Percentiles rank a stretch among this genome's conserved stretches.
Evolutionary conservation across 2,113 vertebrate genomes (phyloP).

Genomic region (Peromyscus leucopus): DNA sequence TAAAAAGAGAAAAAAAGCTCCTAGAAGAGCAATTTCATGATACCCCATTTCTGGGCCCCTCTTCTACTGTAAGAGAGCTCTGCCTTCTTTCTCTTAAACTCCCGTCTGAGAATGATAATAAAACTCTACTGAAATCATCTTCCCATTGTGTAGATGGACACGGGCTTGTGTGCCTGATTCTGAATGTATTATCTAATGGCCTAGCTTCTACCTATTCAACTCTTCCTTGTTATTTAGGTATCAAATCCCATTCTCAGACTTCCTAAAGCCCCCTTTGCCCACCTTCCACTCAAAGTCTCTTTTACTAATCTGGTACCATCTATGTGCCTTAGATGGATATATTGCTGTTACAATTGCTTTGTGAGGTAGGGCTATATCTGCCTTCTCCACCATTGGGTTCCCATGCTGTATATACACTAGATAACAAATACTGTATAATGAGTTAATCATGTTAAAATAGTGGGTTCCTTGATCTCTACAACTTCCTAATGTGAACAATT

Average conservation of each 20-base stretch:
- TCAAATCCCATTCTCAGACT: neutral
- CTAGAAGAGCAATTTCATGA: neutral
- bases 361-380: neutral
- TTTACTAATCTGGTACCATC: neutral
- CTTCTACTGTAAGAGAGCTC: neutral
- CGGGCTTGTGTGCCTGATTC: too few relatives aligned
- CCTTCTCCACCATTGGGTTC: neutral
- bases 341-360: neutral
- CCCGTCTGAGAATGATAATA: neutral
- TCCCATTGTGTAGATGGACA: neutral
- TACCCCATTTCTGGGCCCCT: too few relatives aligned
- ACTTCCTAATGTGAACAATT: neutral
- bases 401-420: neutral
- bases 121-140: neutral
- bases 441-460: neutral
- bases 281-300: neutral
- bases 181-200: neutral
- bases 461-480: neutral
- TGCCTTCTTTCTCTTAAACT: neutral
- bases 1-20: neutral
- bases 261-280: neutral
- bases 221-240: neutral
- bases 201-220: neutral
- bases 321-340: neutral
- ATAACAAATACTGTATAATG: neutral